phyloP scores from a whole-genome alignment of 2,113 vertebrate genomes.

The Semnopithecus entellus region DNA sequence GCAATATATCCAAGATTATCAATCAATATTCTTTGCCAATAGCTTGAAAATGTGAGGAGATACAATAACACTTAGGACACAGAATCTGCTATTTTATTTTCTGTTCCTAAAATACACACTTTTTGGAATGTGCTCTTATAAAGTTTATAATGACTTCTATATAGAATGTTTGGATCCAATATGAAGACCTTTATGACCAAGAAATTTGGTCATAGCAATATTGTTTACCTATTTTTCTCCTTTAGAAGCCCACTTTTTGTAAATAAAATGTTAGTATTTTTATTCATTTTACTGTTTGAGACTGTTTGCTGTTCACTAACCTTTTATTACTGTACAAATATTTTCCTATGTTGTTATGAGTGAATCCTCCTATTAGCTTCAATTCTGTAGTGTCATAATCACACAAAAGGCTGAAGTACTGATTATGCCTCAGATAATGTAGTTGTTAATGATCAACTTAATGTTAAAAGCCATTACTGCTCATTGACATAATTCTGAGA shows the following conservation, averaged over 20 bases:
- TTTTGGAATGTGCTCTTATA: background rate
- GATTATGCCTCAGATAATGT: conserved; percentile 87
- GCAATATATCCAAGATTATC: background rate
- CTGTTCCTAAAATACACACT: background rate
- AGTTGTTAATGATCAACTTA: conserved; percentile 89
- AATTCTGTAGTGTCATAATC: conserved; percentile 79
- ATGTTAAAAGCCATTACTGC: conserved; percentile 88
- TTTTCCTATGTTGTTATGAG: conserved; percentile 71
- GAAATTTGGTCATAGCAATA: background rate
- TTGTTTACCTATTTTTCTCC: conserved; percentile 1
- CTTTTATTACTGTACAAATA: conserved; percentile 72
- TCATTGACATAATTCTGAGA: conserved; percentile 88
- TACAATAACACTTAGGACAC: background rate
- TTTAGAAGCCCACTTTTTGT: conserved; percentile 38
- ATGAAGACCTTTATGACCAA: background rate
- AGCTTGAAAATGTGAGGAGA: background rate
- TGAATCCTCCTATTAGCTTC: conserved; percentile 70
- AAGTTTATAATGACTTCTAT: background rate
- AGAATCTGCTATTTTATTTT: background rate
- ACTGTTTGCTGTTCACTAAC: conserved; percentile 53
- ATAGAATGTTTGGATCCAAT: background rate
- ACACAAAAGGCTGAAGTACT: conserved; percentile 83
- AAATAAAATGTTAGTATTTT: conserved; percentile 41
- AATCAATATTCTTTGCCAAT: background rate
- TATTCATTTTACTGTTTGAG: conserved; percentile 45